A percentile compares a stretch with the other conserved stretches of the same genome.
phyloP scores from a whole-genome alignment of 2,888 invertebrate genomes.

The Mythimna lalbum region DNA sequence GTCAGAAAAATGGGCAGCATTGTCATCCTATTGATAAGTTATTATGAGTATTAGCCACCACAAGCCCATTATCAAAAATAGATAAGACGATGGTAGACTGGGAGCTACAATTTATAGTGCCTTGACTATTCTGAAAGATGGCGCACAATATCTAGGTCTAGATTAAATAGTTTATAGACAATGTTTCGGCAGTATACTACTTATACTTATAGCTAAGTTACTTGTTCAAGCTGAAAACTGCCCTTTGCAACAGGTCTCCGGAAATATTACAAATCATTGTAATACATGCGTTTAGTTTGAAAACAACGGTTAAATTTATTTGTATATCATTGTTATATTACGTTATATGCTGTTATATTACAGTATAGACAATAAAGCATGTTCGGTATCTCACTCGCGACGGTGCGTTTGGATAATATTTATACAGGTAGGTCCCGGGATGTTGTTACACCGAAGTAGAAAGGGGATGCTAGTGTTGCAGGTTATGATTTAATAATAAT shows the following conservation, averaged over 20 bases:
- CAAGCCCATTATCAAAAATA: no score
- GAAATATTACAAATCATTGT: constrained; percentile 47
- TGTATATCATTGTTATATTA: constrained; percentile 70
- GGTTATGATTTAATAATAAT: neutral
- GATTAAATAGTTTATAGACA: neutral
- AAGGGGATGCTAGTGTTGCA: constrained; percentile 7
- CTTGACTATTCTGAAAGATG: constrained; percentile 1
- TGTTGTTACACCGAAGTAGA: constrained; percentile 68
- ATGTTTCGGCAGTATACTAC: neutral
- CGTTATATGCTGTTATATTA: constrained; percentile 57
- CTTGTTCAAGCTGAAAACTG: constrained; percentile 25
- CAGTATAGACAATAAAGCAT: constrained; percentile 74
- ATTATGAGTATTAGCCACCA: neutral
- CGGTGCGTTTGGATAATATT: constrained; percentile 81
- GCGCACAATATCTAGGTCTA: neutral
- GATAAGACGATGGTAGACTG: no score
- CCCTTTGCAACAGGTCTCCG: constrained; percentile 18
- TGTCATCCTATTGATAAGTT: neutral
- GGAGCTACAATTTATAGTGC: neutral
- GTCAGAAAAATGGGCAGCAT: neutral
- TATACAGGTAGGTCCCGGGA: constrained; percentile 73
- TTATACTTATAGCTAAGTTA: neutral
- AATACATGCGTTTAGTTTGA: constrained; percentile 50
- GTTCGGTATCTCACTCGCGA: constrained; percentile 75
- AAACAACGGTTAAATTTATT: constrained; percentile 57